Percentiles rank a stretch among this genome's conserved stretches.
phyloP scores from a whole-genome alignment of 2,888 invertebrate genomes.

The Hirtodrosophila cameraria region DNA sequence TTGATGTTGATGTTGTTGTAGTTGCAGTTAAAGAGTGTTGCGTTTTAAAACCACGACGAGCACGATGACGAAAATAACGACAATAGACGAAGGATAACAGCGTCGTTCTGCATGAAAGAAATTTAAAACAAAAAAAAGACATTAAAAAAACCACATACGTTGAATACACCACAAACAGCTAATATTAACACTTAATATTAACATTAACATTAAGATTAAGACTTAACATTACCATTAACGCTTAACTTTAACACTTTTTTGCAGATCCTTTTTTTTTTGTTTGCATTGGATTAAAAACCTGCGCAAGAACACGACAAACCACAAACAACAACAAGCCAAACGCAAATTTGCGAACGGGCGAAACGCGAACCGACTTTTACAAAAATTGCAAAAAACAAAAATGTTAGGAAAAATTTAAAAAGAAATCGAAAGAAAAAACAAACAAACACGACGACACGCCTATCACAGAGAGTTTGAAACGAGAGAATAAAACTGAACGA shows the following conservation, averaged over 20 bases:
- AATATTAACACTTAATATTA: not conserved
- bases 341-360: too few species aligned
- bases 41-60: constrained; percentile 38
- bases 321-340: too few species aligned
- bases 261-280: too few species aligned
- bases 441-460: constrained; percentile 14
- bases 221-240: too few species aligned
- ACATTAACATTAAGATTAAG: too few species aligned
- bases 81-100: constrained; percentile 62
- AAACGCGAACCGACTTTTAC: constrained; percentile 12
- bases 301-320: too few species aligned
- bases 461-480: constrained; percentile 6
- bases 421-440: constrained; percentile 1
- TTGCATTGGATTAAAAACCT: too few species aligned
- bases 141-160: not conserved
- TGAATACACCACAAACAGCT: not conserved
- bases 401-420: constrained; percentile 1
- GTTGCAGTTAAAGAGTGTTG: constrained; percentile 28
- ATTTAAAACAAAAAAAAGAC: constrained; percentile 1
- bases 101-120: constrained; percentile 51
- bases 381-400: too few species aligned
- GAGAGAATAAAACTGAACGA: constrained; percentile 16
- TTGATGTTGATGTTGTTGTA: constrained; percentile 9
- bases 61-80: constrained; percentile 50
- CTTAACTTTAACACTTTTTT: too few species aligned